These are phyloP conservation scores for Tenualosa ilisha DNA, from an alignment of 2,797 vertebrate genomes.

Conservation along the genomic window DNA sequence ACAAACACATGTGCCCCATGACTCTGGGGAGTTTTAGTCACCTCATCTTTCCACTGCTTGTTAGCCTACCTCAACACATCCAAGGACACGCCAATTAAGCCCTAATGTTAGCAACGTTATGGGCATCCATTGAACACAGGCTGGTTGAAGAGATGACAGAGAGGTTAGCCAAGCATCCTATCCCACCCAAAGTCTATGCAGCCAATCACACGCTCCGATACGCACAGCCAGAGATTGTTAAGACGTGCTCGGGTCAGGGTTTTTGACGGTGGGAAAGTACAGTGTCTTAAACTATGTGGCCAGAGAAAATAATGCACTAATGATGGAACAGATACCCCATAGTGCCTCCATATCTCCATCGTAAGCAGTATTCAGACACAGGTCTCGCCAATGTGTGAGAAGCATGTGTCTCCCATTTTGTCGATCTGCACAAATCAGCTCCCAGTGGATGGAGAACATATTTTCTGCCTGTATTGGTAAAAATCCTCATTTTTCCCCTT, in stretches of 20 bases:
- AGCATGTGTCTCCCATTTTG: conserved; percentile 13
- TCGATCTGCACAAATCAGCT: background rate
- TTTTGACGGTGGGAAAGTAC: conserved; percentile 2
- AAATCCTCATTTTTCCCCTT: background rate
- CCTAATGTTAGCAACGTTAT: background rate
- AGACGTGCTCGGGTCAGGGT: background rate
- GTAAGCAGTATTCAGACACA: background rate
- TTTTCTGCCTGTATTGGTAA: background rate
- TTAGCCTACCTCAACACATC: background rate
- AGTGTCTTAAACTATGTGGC: background rate
- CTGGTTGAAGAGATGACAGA: background rate
- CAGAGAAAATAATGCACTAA: conserved; percentile 5
- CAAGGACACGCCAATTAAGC: background rate
- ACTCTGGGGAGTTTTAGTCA: background rate
- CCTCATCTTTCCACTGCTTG: background rate
- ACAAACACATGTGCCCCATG: background rate
- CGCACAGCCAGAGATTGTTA: conserved; percentile 8
- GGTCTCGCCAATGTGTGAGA: background rate
- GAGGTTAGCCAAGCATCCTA: conserved; percentile 9
- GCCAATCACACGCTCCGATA: background rate
- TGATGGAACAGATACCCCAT: conserved; percentile 18
- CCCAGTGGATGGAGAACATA: background rate
- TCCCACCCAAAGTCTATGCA: background rate
- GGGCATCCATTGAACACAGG: conserved; percentile 1
- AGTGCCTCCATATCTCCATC: background rate